These are phyloP conservation scores for Pandemis cinnamomeana DNA, from an alignment of 2,888 invertebrate genomes.

Conservation along the genomic window DNA sequence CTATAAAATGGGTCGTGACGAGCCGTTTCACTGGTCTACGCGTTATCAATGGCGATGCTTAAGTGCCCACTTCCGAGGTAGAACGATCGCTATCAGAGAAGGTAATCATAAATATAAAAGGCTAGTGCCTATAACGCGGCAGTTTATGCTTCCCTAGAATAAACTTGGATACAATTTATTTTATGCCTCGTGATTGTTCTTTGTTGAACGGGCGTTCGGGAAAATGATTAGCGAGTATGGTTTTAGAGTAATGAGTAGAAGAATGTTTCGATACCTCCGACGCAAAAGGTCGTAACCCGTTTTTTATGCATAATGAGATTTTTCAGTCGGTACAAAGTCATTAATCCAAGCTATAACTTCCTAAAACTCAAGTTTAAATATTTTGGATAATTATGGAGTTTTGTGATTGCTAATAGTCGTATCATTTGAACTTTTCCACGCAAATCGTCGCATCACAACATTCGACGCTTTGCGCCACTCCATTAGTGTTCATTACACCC, in stretches of 20 bases:
- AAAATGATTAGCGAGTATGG: background rate
- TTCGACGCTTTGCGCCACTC: too few relatives aligned
- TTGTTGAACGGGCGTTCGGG: background rate
- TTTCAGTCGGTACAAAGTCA: too few relatives aligned
- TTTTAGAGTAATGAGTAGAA: background rate
- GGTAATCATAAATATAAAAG: constrained; percentile 73
- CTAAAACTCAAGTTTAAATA: too few relatives aligned
- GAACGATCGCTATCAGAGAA: constrained; percentile 56
- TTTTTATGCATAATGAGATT: too few relatives aligned
- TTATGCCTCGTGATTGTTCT: constrained; percentile 43
- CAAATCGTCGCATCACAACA: too few relatives aligned
- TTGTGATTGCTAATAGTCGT: too few relatives aligned
- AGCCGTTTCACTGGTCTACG: constrained; percentile 56
- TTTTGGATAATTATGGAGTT: too few relatives aligned
- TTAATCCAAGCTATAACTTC: too few relatives aligned
- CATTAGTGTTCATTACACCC: too few relatives aligned
- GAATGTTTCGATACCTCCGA: too few relatives aligned
- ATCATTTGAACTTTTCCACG: too few relatives aligned
- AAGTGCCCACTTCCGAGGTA: constrained; percentile 40
- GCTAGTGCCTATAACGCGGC: constrained; percentile 55
- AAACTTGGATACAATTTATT: constrained; percentile 58
- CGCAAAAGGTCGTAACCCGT: too few relatives aligned
- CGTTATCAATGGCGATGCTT: constrained; percentile 61
- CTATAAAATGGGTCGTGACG: constrained; percentile 58
- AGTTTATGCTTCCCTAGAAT: constrained; percentile 61